Percentiles rank a stretch among this genome's conserved stretches.
phyloP scores from a whole-genome alignment of 1,140 invertebrate genomes.

The Luehdorfia chinensis region DNA sequence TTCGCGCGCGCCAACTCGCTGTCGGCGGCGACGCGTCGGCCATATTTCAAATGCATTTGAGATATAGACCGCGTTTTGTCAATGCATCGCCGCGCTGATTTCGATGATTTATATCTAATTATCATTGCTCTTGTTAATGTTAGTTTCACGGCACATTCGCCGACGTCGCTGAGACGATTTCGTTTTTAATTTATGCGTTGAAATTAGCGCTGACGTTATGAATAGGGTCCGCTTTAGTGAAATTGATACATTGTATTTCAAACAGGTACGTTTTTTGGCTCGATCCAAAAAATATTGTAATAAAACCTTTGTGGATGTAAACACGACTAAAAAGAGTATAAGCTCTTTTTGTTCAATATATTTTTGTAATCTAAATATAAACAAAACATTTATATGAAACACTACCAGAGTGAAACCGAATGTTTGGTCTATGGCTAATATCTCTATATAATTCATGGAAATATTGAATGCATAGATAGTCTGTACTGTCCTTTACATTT shows the following conservation, averaged over 20 bases:
- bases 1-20: constrained; percentile 58
- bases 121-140: constrained; percentile 71
- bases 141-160: constrained; percentile 63
- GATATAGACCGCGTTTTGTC: constrained; percentile 71
- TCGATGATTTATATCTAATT: constrained; percentile 74
- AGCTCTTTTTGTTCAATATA: no score
- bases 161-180: constrained; percentile 51
- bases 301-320: no score
- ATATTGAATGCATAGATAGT: no score
- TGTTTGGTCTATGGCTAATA: no score
- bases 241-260: constrained; percentile 1
- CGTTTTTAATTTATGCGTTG: constrained; percentile 51
- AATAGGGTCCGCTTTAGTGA: background rate
- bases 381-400: no score
- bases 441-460: no score
- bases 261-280: no score
- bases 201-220: constrained; percentile 14
- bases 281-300: no score
- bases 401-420: no score
- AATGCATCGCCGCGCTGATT: constrained; percentile 73
- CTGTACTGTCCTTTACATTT: no score
- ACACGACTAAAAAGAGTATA: no score
- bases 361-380: no score
- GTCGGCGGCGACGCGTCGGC: constrained; percentile 56
- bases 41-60: constrained; percentile 69